Conservation (phyloP, 2,797 vertebrate genomes). For the Lutra lutra region DNA sequence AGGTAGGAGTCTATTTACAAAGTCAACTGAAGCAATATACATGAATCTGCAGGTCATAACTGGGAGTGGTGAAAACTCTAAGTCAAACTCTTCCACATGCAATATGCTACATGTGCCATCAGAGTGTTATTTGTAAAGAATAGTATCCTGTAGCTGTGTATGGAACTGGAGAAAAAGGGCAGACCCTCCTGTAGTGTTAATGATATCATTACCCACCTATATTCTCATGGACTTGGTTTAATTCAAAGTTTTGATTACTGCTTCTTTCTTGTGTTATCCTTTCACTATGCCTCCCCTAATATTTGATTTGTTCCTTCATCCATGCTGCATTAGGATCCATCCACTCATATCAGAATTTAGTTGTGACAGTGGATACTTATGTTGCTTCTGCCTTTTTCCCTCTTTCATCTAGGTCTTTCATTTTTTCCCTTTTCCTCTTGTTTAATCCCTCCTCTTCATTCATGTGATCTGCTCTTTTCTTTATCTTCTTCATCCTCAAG, state of each 20-base stretch:
- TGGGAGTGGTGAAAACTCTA: background rate
- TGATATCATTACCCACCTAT: background rate
- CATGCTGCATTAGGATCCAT: background rate
- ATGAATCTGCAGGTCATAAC: background rate
- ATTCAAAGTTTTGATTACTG: background rate
- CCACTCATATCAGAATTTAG: background rate
- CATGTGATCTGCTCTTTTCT: background rate
- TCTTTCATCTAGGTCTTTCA: background rate
- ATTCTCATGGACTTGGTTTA: background rate
- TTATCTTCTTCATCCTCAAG: background rate
- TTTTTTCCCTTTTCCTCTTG: fast-evolving
- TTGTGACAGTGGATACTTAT: background rate
- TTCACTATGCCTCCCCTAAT: background rate
- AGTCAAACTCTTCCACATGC: background rate
- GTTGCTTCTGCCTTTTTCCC: background rate
- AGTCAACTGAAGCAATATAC: background rate
- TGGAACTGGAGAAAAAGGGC: background rate
- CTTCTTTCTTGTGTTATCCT: background rate
- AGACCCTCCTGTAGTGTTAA: background rate
- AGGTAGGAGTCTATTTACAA: background rate
- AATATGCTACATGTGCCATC: background rate
- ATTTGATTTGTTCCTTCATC: background rate
- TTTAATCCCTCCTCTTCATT: background rate
- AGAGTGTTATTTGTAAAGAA: background rate
- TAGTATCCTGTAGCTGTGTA: background rate